Evolutionary conservation across 2,888 invertebrate species (phyloP), one percentile per base, ranked within the genome.

Genomic region (Heliconius hortense): DNA sequence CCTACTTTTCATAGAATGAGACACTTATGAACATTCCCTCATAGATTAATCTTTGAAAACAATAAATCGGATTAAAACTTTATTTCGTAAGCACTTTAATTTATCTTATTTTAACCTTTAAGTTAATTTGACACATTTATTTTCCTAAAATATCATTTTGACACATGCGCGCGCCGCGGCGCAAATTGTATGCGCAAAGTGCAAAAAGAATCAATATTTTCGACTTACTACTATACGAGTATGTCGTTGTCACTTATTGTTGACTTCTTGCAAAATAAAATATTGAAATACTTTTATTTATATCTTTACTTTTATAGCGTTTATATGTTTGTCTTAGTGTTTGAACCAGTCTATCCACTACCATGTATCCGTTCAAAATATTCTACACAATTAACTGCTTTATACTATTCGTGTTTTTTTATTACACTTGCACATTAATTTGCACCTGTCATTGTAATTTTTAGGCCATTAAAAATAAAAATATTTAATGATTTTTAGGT

Each of bases 151-250:
- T 68, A 72, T 72, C 82, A 86, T 85, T 88, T 88, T 91, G 90
- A 91, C 90, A 88, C 85, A 26, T 89, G 91, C 91, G 92, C 90
- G 89, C 91, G 91, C 88, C 80, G 79, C 75, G 63, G 70, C 76
- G 78, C 78, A 70, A 66, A 67, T 53, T 28, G 13, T 75, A 75
- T 81, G 77, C 82, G 81, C 78, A 81, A 81, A 81, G 83, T 84
- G 84, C 82, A 81, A 80, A 62, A 73, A 68, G 80, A 85, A 92
- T 92, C 91, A 86, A 92, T 92, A 91, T 70, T 11, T 84, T 81
- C 79, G 59, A 48, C 72, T 68, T 66, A 60, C n/a, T n/a, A 35
- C 35, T 35, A 35, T 35, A 35, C 0, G 35, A 35, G 35, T 26
- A 24, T 26, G 43, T 63, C 56, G 48, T 66, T 70, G 59, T 70